phyloP scores from a whole-genome alignment of 2,888 invertebrate genomes.

The Drosophila siamana region DNA sequence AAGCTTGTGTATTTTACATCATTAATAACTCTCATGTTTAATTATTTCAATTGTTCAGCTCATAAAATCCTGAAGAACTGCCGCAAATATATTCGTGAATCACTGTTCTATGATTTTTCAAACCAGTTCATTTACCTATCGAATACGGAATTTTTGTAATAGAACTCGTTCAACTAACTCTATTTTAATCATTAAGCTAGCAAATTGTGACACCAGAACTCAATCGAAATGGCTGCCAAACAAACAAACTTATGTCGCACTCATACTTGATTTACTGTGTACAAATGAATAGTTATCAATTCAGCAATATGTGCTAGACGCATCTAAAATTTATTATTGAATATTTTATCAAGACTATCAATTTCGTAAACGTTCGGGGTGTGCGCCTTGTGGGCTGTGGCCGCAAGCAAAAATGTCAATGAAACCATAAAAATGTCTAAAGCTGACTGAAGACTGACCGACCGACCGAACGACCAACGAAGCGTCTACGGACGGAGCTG shows the following conservation, averaged over 20 bases:
- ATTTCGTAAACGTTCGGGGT: slow-evolving; percentile 28
- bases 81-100: neutral
- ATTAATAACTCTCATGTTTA: too few relatives aligned
- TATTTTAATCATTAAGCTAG: neutral
- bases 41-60: neutral
- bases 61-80: too few relatives aligned
- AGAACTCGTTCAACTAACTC: neutral
- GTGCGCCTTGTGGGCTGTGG: slow-evolving; percentile 6
- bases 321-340: slow-evolving; percentile 34
- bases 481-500: slow-evolving; percentile 23
- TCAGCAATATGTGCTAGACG: too few relatives aligned
- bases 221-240: neutral
- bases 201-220: neutral
- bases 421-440: slow-evolving; percentile 74
- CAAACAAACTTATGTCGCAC: neutral
- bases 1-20: too few relatives aligned
- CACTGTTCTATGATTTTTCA: neutral
- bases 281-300: neutral
- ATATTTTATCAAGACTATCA: slow-evolving; percentile 44
- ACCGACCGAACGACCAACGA: slow-evolving; percentile 16
- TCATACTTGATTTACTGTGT: too few relatives aligned
- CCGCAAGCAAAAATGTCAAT: slow-evolving; percentile 62
- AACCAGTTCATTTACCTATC: neutral
- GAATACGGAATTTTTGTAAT: neutral
- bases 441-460: slow-evolving; percentile 29